Evolutionary conservation across 2,797 vertebrate species (phyloP).

Genomic region (Scomberomorus guttatus): DNA sequence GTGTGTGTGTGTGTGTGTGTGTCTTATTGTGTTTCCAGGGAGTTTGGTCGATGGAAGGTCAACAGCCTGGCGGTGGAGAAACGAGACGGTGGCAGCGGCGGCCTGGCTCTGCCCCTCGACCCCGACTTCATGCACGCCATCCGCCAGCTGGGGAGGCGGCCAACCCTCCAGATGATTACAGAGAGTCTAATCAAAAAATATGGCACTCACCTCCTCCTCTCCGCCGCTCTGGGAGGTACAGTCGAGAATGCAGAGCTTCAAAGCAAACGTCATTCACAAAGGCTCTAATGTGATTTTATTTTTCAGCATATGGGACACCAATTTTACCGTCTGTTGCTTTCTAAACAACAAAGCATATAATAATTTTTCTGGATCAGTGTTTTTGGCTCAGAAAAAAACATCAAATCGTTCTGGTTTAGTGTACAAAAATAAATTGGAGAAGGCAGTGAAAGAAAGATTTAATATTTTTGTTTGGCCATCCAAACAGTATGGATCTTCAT

Average conservation of each 20-base stretch:
- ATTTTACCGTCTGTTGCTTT: constrained; percentile 64
- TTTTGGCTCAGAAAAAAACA: constrained; percentile 38
- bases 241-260: constrained; percentile 55
- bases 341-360: constrained; percentile 67
- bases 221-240: constrained; percentile 97
- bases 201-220: constrained; percentile 95
- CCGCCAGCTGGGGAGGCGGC: constrained; percentile 93
- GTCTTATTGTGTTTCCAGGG: constrained; percentile 84
- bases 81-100: constrained; percentile 86
- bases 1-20: constrained; percentile 13
- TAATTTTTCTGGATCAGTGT: constrained; percentile 61
- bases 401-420: constrained; percentile 38
- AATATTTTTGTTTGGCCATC: constrained; percentile 42
- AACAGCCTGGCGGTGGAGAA: constrained; percentile 96
- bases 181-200: constrained; percentile 98
- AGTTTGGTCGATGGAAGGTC: constrained; percentile 99
- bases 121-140: constrained; percentile 96
- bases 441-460: constrained; percentile 37
- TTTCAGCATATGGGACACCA: constrained; percentile 45
- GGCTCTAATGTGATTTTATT: constrained; percentile 50
- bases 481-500: constrained; percentile 26
- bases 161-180: constrained; percentile 93
- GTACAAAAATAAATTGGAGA: constrained; percentile 40
- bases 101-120: constrained; percentile 92
- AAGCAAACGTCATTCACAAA: constrained; percentile 45